Evolutionary conservation across 2,797 vertebrate species (phyloP).

Genomic region (Myoxocephalus aenaeus): DNA sequence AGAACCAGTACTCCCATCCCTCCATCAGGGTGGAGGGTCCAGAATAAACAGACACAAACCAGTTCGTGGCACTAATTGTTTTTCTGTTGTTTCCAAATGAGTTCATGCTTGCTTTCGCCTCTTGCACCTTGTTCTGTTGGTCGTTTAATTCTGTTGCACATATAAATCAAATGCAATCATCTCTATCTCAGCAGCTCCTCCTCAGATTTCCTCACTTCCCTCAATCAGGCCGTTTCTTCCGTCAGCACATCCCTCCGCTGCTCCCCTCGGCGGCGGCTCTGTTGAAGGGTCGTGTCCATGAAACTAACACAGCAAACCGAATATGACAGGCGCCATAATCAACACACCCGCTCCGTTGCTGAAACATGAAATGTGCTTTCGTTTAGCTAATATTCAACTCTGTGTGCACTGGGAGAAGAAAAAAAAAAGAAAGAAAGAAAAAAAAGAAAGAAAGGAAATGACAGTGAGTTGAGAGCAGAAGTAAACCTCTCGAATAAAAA

Average conservation of each 20-base stretch:
- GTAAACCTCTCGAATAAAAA: conserved; percentile 41
- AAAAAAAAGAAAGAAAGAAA: conserved; percentile 41
- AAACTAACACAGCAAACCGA: conserved; percentile 59
- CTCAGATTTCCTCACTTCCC: conserved; percentile 54
- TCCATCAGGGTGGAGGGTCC: conserved; percentile 42
- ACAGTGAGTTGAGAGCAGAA: conserved; percentile 53
- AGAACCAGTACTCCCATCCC: conserved; percentile 38
- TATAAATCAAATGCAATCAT: conserved; percentile 58
- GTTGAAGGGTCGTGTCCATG: conserved; percentile 52
- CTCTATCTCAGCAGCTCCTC: conserved; percentile 37
- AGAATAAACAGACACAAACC: conserved; percentile 52
- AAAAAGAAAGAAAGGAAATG: conserved; percentile 20
- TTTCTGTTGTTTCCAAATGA: conserved; percentile 31
- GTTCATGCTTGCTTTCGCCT: not conserved
- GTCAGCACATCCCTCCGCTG: conserved; percentile 58
- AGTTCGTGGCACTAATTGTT: conserved; percentile 24
- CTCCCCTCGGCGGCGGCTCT: conserved; percentile 55
- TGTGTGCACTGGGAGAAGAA: conserved; percentile 34
- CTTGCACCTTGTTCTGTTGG: conserved; percentile 13
- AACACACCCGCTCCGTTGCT: conserved; percentile 63
- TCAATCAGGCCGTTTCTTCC: conserved; percentile 55
- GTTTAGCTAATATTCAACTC: conserved; percentile 63
- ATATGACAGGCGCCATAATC: conserved; percentile 65
- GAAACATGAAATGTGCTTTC: conserved; percentile 67
- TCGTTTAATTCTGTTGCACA: conserved; percentile 60